Conservation (phyloP, 1,140 invertebrate species). For the Drosophila bifasciata region DNA sequence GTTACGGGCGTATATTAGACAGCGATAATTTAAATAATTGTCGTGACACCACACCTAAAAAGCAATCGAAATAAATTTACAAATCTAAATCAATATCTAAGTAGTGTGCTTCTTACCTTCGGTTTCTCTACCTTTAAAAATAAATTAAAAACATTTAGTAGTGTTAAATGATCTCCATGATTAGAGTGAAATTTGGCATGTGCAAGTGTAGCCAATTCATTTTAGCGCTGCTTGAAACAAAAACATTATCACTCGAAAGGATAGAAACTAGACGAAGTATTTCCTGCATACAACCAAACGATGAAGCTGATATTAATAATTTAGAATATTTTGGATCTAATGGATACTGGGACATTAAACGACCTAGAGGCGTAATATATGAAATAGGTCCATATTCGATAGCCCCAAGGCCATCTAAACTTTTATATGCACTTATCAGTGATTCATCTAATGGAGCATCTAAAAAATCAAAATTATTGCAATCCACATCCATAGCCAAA, state of each 20-base stretch:
- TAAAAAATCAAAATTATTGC: conserved; percentile 95
- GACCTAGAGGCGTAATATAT: conserved; percentile 90
- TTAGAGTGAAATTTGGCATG: conserved; percentile 93
- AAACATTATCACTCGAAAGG: conserved; percentile 87
- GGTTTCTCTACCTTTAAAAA: conserved; percentile 90
- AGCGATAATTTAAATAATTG: conserved; percentile 94
- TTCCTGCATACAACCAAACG: conserved; percentile 94
- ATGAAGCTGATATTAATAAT: conserved; percentile 90
- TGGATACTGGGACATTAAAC: conserved; percentile 95
- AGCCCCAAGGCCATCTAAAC: conserved; percentile 91
- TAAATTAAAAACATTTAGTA: conserved; percentile 94
- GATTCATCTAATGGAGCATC: conserved; percentile 92
- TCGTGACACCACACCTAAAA: conserved; percentile 94
- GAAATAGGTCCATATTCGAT: conserved; percentile 85
- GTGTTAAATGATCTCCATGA: conserved; percentile 96
- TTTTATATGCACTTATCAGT: conserved; percentile 88
- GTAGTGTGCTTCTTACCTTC: conserved; percentile 86
- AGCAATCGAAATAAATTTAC: not conserved
- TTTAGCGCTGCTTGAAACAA: conserved; percentile 85
- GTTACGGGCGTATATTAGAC: conserved; percentile 92
- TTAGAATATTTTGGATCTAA: conserved; percentile 96
- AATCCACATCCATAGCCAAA: conserved; percentile 92
- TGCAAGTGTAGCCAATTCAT: conserved; percentile 88
- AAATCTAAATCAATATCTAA: conserved; percentile 15
- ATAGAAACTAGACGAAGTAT: conserved; percentile 86